Evolutionary conservation across 2,888 invertebrate species (phyloP).

Genomic region (Drosophila tanythrix): DNA sequence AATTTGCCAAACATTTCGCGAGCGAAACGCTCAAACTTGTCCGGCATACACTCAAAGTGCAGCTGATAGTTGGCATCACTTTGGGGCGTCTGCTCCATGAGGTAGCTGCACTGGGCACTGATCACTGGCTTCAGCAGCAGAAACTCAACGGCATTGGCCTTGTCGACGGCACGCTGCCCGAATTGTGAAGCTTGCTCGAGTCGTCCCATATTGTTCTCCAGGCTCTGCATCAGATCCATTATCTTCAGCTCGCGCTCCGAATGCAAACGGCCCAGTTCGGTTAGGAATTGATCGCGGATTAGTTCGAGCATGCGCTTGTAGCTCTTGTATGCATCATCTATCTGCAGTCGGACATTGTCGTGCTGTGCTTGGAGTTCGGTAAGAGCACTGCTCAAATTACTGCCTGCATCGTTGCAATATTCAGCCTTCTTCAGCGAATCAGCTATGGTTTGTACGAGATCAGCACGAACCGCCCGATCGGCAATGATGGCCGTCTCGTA

Average conservation of each 20-base stretch:
- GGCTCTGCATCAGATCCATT: slow-evolving; percentile 93
- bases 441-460: slow-evolving; percentile 90
- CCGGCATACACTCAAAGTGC: slow-evolving; percentile 92
- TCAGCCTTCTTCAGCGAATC: slow-evolving; percentile 90
- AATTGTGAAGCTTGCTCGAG: slow-evolving; percentile 95
- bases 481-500: slow-evolving; percentile 93
- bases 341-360: slow-evolving; percentile 93
- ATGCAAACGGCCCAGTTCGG: slow-evolving; percentile 91
- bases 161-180: slow-evolving; percentile 91
- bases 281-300: slow-evolving; percentile 90
- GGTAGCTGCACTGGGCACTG: slow-evolving; percentile 90
- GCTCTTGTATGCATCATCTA: slow-evolving; percentile 92
- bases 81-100: slow-evolving; percentile 93
- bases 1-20: slow-evolving; percentile 91
- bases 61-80: slow-evolving; percentile 92
- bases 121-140: slow-evolving; percentile 93
- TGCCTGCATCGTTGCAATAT: slow-evolving; percentile 91
- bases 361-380: slow-evolving; percentile 94
- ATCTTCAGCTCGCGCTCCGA: slow-evolving; percentile 94
- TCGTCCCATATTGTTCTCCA: slow-evolving; percentile 93
- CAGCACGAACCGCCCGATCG: slow-evolving; percentile 91
- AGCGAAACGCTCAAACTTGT: slow-evolving; percentile 90
- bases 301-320: slow-evolving; percentile 93
- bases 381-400: slow-evolving; percentile 91
- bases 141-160: slow-evolving; percentile 94